Evolutionary conservation across 2,797 vertebrate genomes (phyloP).

Genomic region (Pipistrellus pipistrellus): DNA sequence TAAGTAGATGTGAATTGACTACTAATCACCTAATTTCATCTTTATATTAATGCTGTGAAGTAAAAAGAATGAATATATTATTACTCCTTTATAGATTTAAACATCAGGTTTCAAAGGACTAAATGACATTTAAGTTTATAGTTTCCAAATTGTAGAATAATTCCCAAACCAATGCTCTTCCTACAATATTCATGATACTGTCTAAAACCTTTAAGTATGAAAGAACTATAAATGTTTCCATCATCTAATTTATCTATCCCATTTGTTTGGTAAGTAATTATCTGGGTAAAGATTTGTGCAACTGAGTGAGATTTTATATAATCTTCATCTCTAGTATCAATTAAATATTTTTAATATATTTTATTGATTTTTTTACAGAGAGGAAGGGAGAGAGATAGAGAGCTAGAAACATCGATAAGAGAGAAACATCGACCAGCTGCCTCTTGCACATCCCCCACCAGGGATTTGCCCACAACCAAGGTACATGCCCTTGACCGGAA

Average conservation of each 20-base stretch:
- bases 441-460: too few species aligned
- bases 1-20: background rate
- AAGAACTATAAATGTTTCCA: background rate
- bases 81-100: background rate
- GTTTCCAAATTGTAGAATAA: background rate
- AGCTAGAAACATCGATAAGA: too few species aligned
- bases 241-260: background rate
- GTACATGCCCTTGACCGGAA: too few species aligned
- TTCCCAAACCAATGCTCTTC: background rate
- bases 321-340: background rate
- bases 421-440: too few species aligned
- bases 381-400: too few species aligned
- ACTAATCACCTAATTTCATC: background rate
- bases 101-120: background rate
- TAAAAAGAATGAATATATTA: background rate
- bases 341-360: background rate
- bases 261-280: background rate
- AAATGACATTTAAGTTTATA: background rate
- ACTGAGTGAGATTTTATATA: background rate
- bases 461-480: too few species aligned
- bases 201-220: background rate
- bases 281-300: background rate
- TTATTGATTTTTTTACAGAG: too few species aligned
- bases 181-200: background rate
- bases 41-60: background rate